These are phyloP conservation scores for Cassiopea xamachana DNA, from an alignment of 30 jellyfish, hydroid and myxozoan species.

Conservation along the genomic window DNA sequence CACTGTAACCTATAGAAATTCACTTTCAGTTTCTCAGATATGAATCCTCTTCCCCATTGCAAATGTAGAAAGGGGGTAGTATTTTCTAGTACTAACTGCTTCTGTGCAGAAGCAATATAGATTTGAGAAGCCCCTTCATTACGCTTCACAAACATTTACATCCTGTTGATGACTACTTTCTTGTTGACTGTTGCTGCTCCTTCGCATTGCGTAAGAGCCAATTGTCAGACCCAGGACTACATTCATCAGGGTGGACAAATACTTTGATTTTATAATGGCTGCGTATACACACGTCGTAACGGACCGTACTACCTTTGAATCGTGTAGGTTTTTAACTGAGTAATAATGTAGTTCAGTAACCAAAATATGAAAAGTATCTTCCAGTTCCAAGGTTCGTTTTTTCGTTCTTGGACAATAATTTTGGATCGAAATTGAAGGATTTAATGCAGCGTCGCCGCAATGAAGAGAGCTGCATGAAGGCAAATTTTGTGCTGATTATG, in stretches of 20 bases:
- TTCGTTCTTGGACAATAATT: not conserved
- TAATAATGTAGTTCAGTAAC: not conserved
- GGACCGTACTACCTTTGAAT: not conserved
- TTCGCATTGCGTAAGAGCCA: too few relatives aligned
- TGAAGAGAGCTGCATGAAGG: not conserved
- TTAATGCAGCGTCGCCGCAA: not conserved
- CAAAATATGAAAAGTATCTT: not conserved
- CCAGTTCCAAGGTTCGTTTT: not conserved
- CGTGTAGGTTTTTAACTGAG: not conserved
- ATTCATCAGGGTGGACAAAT: not conserved
- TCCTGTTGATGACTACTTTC: too few relatives aligned
- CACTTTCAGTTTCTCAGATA: too few relatives aligned
- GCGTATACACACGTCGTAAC: not conserved
- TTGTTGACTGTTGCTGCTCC: too few relatives aligned
- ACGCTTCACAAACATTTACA: too few relatives aligned
- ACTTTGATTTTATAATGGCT: conserved; percentile 6
- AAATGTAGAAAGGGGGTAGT: too few relatives aligned
- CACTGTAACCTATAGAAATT: too few relatives aligned
- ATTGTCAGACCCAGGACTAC: too few relatives aligned
- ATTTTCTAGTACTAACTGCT: too few relatives aligned
- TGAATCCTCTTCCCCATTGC: too few relatives aligned
- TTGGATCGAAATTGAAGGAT: not conserved
- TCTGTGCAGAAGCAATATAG: too few relatives aligned
- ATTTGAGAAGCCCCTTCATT: too few relatives aligned
- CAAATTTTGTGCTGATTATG: not conserved